A percentile compares a stretch with the other conserved stretches of the same genome.
phyloP scores from a whole-genome alignment of 2,888 invertebrate species.

The Cheilosia grossa region DNA sequence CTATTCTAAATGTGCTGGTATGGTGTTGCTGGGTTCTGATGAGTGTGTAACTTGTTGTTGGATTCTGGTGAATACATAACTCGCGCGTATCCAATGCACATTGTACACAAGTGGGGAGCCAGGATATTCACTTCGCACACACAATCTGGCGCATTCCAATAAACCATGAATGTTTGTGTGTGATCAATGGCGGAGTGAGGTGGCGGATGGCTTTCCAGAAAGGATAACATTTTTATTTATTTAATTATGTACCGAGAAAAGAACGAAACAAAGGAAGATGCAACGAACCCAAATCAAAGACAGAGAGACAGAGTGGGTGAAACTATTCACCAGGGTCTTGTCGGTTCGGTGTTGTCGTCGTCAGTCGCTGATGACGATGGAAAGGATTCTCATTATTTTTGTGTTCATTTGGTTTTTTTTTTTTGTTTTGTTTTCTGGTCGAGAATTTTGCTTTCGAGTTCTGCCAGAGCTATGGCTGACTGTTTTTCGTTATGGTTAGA shows the following conservation, averaged over 20 bases:
- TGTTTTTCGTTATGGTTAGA: slow-evolving; percentile 28
- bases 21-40: too few species aligned
- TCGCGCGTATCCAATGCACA: not conserved
- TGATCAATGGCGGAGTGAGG: not conserved
- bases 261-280: not conserved
- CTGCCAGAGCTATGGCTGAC: not conserved
- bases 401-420: slow-evolving; percentile 42
- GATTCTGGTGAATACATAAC: too few species aligned
- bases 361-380: slow-evolving; percentile 5
- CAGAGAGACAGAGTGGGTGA: slow-evolving; percentile 6
- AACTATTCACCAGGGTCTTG: slow-evolving; percentile 37
- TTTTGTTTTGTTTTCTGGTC: not conserved
- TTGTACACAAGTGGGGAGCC: not conserved
- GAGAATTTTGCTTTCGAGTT: slow-evolving; percentile 19
- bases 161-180: slow-evolving; percentile 57
- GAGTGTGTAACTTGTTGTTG: too few species aligned
- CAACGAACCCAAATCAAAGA: not conserved
- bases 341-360: slow-evolving; percentile 2
- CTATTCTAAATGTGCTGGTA: too few species aligned
- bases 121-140: slow-evolving; percentile 35
- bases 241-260: slow-evolving; percentile 54
- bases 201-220: not conserved
- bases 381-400: slow-evolving; percentile 62
- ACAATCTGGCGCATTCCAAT: slow-evolving; percentile 62
- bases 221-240: slow-evolving; percentile 64